phyloP scores from a whole-genome alignment of 2,888 invertebrate species.

The Anoplius nigerrimus region DNA sequence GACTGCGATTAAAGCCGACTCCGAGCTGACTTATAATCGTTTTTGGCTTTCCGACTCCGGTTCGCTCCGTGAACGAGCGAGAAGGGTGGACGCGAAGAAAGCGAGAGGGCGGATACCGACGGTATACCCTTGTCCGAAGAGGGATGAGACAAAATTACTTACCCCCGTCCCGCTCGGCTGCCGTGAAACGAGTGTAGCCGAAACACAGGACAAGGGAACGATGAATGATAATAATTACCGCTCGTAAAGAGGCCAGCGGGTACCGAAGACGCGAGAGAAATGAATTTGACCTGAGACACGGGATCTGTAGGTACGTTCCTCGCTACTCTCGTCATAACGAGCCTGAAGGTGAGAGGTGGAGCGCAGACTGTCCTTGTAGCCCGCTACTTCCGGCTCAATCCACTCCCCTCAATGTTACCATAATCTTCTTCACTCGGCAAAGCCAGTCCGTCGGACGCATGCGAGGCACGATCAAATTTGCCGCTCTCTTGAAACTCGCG shows the following conservation, averaged over 20 bases:
- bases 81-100: neutral
- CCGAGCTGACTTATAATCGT: slow-evolving; percentile 56
- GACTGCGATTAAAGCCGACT: slow-evolving; percentile 51
- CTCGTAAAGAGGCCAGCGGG: slow-evolving; percentile 29
- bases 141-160: slow-evolving; percentile 20
- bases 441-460: too few relatives aligned
- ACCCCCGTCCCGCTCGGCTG: neutral
- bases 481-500: too few relatives aligned
- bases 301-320: neutral
- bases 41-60: slow-evolving; percentile 31
- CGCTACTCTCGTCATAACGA: neutral
- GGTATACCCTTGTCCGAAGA: slow-evolving; percentile 7
- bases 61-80: slow-evolving; percentile 2
- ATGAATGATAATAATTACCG: slow-evolving; percentile 43
- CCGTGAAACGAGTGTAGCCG: slow-evolving; percentile 6
- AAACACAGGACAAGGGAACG: slow-evolving; percentile 17
- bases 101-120: neutral
- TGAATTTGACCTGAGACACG: slow-evolving; percentile 26
- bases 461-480: too few relatives aligned
- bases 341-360: too few relatives aligned
- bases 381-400: too few relatives aligned
- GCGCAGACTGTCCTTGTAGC: too few relatives aligned
- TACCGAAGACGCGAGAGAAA: slow-evolving; percentile 35
- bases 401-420: too few relatives aligned
- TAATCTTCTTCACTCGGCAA: too few relatives aligned